These are phyloP conservation scores for Tenebrio molitor DNA, from an alignment of 1,140 invertebrate genomes.

Conservation along the genomic window DNA sequence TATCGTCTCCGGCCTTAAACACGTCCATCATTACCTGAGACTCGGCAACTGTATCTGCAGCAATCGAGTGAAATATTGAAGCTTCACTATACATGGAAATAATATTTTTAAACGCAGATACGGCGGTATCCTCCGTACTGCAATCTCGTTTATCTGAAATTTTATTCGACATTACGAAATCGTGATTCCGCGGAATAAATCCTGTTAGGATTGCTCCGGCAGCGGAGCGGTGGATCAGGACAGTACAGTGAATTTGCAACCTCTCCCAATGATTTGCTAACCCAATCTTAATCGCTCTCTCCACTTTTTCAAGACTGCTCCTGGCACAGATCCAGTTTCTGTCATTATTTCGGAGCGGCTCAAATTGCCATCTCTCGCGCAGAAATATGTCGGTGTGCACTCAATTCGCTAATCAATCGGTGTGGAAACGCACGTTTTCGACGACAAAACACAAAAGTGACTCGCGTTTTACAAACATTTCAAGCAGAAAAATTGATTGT, in stretches of 20 bases:
- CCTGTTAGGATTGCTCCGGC: slow-evolving; percentile 5
- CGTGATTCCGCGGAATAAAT: slow-evolving; percentile 29
- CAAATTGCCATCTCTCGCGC: neutral
- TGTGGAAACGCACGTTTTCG: neutral
- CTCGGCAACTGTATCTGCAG: too few species aligned
- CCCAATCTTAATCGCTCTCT: slow-evolving; percentile 35
- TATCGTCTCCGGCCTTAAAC: too few species aligned
- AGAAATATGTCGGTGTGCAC: neutral
- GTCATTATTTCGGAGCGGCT: slow-evolving; percentile 31
- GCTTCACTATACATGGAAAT: too few species aligned
- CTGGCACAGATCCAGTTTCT: slow-evolving; percentile 18
- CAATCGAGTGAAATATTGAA: too few species aligned
- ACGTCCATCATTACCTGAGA: too few species aligned
- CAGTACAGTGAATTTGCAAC: slow-evolving; percentile 33
- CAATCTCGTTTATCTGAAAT: slow-evolving; percentile 11
- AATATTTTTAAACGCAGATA: too few species aligned
- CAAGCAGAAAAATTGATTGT: slow-evolving; percentile 27
- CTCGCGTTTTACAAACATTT: slow-evolving; percentile 7
- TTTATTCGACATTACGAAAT: slow-evolving; percentile 23
- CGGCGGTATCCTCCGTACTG: neutral
- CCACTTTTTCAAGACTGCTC: slow-evolving; percentile 13
- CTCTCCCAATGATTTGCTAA: slow-evolving; percentile 37
- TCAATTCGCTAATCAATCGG: neutral
- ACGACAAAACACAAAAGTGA: neutral
- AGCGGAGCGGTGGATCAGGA: slow-evolving; percentile 1